Conservation (phyloP, 2,113 vertebrate genomes). For the Leucosticte australis region DNA sequence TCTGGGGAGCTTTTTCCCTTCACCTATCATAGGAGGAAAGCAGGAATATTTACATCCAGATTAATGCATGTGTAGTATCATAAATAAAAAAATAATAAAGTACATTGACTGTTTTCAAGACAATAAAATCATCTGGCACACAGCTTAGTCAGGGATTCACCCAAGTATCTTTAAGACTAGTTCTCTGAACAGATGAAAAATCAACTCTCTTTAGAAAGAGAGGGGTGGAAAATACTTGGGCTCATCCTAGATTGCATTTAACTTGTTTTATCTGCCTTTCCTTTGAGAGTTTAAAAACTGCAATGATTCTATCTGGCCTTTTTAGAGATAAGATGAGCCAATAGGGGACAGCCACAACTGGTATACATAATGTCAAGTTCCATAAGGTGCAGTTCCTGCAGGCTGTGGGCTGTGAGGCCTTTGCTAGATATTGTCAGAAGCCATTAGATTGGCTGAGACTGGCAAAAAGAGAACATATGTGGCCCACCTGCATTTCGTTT, state of each 20-base stretch:
- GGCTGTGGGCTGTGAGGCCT: background rate
- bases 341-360: background rate
- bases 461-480: background rate
- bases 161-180: background rate
- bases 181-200: background rate
- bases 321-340: background rate
- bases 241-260: background rate
- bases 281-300: background rate
- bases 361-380: background rate
- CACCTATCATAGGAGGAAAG: background rate
- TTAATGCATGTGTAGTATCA: background rate
- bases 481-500: background rate
- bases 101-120: background rate
- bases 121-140: background rate
- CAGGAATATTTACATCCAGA: background rate
- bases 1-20: background rate
- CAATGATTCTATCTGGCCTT: background rate
- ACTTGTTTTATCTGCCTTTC: background rate
- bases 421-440: background rate
- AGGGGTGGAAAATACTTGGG: background rate
- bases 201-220: background rate
- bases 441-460: background rate
- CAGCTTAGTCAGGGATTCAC: background rate
- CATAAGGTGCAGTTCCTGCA: background rate
- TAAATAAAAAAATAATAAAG: background rate